Percentiles rank a stretch among this genome's conserved stretches.
phyloP scores from a whole-genome alignment of 2,888 invertebrate species.

The Drosophila maculinotata region DNA sequence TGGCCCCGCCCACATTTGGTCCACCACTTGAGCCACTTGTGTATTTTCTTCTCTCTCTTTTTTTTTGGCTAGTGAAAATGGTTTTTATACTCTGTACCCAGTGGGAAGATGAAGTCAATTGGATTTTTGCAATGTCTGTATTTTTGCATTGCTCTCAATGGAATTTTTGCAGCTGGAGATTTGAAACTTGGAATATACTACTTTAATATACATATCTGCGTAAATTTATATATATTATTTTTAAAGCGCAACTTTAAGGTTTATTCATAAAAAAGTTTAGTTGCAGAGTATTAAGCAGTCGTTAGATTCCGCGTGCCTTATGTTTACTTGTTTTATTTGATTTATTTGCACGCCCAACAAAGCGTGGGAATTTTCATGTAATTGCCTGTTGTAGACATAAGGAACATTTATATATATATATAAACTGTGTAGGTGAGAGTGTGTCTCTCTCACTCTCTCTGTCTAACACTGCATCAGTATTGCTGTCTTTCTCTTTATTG shows the following conservation, averaged over 20 bases:
- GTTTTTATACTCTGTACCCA: conserved; percentile 1
- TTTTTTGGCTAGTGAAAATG: conserved; percentile 4
- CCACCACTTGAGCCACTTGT: conserved; percentile 22
- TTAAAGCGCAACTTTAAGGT: too few species aligned
- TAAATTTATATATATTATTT: too few species aligned
- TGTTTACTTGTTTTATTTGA: conserved; percentile 48
- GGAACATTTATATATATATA: conserved; percentile 46
- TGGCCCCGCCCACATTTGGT: conserved; percentile 35
- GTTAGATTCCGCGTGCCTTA: neutral
- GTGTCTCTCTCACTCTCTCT: conserved; percentile 3
- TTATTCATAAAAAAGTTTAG: too few species aligned
- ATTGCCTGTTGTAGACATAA: conserved; percentile 62
- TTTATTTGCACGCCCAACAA: conserved; percentile 61
- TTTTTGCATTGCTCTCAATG: too few species aligned
- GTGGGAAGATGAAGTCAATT: neutral
- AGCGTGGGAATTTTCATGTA: conserved; percentile 59
- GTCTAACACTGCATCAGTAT: too few species aligned
- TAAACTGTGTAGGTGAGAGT: conserved; percentile 23
- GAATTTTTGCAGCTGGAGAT: too few species aligned
- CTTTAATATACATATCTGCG: too few species aligned
- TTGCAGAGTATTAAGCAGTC: neutral
- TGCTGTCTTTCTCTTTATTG: neutral
- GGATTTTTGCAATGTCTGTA: neutral
- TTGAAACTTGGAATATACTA: too few species aligned
- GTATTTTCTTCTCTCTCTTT: conserved; percentile 1